A percentile compares a stretch with the other conserved stretches of the same genome.
These are phyloP conservation scores for Crossocerus cetratus DNA, from an alignment of 2,888 invertebrate species.

Conservation along the genomic window DNA sequence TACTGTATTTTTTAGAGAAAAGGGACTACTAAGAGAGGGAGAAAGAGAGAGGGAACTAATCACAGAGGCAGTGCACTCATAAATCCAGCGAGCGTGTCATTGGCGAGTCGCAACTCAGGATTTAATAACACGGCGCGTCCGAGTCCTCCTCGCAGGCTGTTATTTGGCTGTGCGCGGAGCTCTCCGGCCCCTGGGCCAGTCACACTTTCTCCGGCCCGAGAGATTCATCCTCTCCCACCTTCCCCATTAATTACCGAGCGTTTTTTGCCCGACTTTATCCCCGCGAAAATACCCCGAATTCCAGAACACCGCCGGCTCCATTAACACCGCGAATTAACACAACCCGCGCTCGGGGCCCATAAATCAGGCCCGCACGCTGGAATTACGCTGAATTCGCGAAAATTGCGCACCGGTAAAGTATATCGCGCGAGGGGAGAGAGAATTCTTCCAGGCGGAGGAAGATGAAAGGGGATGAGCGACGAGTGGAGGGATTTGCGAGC, in stretches of 20 bases:
- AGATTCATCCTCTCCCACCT: constrained; percentile 1
- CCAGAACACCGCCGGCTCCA: too few relatives aligned
- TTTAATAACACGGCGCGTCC: constrained; percentile 72
- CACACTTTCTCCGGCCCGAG: constrained; percentile 57
- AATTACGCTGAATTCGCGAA: not conserved
- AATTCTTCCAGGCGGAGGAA: constrained; percentile 3
- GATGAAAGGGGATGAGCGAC: constrained; percentile 13
- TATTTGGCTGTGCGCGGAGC: constrained; percentile 68
- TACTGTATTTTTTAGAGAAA: too few relatives aligned
- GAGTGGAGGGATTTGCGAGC: constrained; percentile 40
- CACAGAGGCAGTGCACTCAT: constrained; percentile 70
- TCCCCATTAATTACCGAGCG: constrained; percentile 4
- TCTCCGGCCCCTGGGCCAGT: constrained; percentile 64
- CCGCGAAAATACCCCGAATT: too few relatives aligned
- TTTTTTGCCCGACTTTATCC: too few relatives aligned
- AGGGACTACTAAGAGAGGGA: not conserved
- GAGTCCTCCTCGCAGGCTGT: constrained; percentile 67
- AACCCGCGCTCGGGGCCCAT: too few relatives aligned
- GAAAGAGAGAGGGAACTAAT: constrained; percentile 64
- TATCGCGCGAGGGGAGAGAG: too few relatives aligned
- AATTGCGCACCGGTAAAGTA: too few relatives aligned
- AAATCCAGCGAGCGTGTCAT: constrained; percentile 73
- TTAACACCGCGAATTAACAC: too few relatives aligned
- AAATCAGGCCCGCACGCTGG: too few relatives aligned
- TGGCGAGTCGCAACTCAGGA: constrained; percentile 72